phyloP scores from a whole-genome alignment of 37 sponge, comb jelly and placozoan species.

The Mnemiopsis leidyi region DNA sequence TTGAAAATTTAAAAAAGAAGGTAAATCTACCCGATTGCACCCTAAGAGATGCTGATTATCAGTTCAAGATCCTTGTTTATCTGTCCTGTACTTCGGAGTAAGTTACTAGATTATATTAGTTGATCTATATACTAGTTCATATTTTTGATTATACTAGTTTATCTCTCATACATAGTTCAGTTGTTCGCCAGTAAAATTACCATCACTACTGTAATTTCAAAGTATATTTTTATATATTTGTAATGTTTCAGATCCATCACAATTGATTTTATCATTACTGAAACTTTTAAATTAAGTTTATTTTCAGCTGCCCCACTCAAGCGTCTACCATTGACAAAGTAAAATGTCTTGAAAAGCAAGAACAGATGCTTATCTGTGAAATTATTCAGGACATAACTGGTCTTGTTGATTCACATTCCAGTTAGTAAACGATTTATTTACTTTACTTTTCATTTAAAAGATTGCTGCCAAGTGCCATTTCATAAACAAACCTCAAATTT shows the following conservation, averaged over 20 bases:
- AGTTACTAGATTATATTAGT: too few relatives aligned
- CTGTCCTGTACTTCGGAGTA: not conserved
- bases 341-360: not conserved
- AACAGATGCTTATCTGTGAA: not conserved
- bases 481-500: not conserved
- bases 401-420: not conserved
- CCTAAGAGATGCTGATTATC: conserved; percentile 14
- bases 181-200: too few relatives aligned
- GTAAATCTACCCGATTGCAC: not conserved
- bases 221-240: too few relatives aligned
- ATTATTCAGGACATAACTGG: not conserved
- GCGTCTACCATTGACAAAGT: not conserved
- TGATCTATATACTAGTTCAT: too few relatives aligned
- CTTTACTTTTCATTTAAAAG: too few relatives aligned
- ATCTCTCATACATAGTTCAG: too few relatives aligned
- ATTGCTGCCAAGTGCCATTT: too few relatives aligned
- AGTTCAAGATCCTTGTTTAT: conserved; percentile 1
- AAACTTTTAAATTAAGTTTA: too few relatives aligned
- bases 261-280: not conserved
- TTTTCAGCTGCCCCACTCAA: not conserved
- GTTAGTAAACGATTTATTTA: too few relatives aligned
- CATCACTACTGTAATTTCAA: too few relatives aligned
- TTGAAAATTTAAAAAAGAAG: not conserved
- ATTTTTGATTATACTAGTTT: too few relatives aligned
- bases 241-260: not conserved